Conservation (phyloP, 2,888 invertebrate genomes). For the Nineta flava region DNA sequence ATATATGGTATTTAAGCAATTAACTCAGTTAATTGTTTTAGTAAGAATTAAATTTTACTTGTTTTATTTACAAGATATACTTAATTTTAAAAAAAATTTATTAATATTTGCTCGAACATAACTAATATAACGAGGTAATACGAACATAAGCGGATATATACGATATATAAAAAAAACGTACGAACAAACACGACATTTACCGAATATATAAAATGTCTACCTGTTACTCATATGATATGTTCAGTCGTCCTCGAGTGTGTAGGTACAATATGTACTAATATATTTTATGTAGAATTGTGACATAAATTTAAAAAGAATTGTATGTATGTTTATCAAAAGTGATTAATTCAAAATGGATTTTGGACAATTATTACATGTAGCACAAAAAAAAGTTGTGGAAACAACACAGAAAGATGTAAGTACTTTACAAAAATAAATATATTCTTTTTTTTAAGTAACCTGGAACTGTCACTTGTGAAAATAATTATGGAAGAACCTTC, state of each 20-base stretch:
- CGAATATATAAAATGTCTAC: neutral
- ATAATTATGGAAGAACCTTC: neutral
- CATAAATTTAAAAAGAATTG: neutral
- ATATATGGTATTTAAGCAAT: too few relatives aligned
- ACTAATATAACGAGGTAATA: too few relatives aligned
- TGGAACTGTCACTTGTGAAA: neutral
- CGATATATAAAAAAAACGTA: too few relatives aligned
- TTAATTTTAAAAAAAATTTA: too few relatives aligned
- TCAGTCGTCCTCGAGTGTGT: neutral
- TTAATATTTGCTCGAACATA: too few relatives aligned
- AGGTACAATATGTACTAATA: neutral
- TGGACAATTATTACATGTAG: conserved; percentile 39
- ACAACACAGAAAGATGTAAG: conserved; percentile 23
- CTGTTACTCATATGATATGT: neutral
- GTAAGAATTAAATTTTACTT: too few relatives aligned
- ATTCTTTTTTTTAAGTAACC: neutral
- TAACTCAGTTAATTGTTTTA: too few relatives aligned
- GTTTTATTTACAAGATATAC: too few relatives aligned
- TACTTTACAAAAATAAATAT: neutral
- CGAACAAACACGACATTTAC: neutral
- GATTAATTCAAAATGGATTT: conserved; percentile 38
- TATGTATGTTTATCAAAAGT: neutral
- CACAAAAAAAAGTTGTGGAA: conserved; percentile 37
- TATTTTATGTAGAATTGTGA: neutral
- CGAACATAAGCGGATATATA: too few relatives aligned